Evolutionary conservation across 2,888 invertebrate genomes (phyloP), one percentile per base, ranked within the genome.

Genomic region (Leucophenga montana): DNA sequence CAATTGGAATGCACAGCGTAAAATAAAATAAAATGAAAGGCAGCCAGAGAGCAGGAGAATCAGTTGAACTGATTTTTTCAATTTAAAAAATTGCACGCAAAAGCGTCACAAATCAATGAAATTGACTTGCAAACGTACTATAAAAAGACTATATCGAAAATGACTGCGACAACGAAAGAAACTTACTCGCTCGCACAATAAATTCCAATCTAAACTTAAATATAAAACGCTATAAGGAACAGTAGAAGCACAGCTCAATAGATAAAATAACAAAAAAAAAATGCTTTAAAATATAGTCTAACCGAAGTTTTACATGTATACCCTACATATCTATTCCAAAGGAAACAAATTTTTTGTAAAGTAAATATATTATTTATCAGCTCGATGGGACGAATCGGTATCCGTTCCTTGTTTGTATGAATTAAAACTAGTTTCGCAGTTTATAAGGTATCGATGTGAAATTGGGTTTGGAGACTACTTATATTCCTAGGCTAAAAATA

Each of bases 61-160:
- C 80, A 79, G 83, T 44, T 44, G 61, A 59, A 59, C 18, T 83
- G 81, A 81, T 83, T 82, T 83, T 27, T 27, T 83, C 82, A 80
- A 82, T 82, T 83, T 83, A 76, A 77, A 82, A 83, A 82, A 83
- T 83, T 81, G 83, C 83, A 83, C 81, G 81, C 82, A 85, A 85
- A 82, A 82, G 82, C 80, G 78, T 79, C 85, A 82, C 85, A 85
- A 85, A 84, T 82, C 84, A 85, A 82, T 83, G 85, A 79, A 83
- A 85, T 84, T 84, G 79, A 84, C 83, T 81, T 76, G 73, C 75
- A 72, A 66, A 54, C 53, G 13, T 48, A 31, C 6, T 27, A 50
- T 48, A 44, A 69, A 53, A 65, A 44, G 18, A 48, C 16, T 13
- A 13, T 44, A 6, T 57, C 27, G 50, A 67, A 71, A 68, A 69